Base-by-base conservation (phyloP, 2,888 invertebrate genomes). In the Athalia rosae region DNA sequence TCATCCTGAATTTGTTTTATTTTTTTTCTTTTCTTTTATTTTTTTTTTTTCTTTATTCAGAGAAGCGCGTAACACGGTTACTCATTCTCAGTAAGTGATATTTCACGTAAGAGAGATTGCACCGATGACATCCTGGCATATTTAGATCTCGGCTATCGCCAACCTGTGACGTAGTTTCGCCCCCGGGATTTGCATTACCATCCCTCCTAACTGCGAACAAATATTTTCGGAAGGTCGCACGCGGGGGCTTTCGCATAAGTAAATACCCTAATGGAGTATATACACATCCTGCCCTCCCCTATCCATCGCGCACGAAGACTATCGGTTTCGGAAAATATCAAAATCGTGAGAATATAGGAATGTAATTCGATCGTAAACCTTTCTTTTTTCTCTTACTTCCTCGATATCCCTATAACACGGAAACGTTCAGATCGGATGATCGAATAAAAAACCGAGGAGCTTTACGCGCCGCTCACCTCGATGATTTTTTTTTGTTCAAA, bases 151-250 rank as follows among this genome's bases (percentile, higher is more conserved):
- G n/a, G 15, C 64, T 47, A 64, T 47, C 15, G 64, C 47, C 50
- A 53, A 53, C 9, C 45, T 71, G 56, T 45, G 7, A 1, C 45
- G 71, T 43, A 58, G 15, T 13, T 58, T 58, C 58, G 45, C 45
- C 45, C n/a, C 71, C 71, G 71, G 71, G 56, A 71, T 71, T 71
- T 58, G 58, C 71, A 71, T 58, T 58, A 43, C 58, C 71, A 71
- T 71, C 45, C 62, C 56, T 45, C n/a, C 58, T 58, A 58, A 58
- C 58, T 58, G 28, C 45, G 58, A 71, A 71, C 71, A 71, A 71
- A 71, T 71, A 71, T 71, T 71, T 71, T 71, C 71, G 71, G 13
- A 71, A 71, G 71, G 71, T 71, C 71, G 56, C 56, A 71, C 58
- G 13, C 8, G 45, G 58, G 58, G 58, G 71, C 71, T 71, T 71